These are phyloP conservation scores for Proales similis DNA, from an alignment of 1,140 invertebrate genomes.

Conservation along the genomic window DNA sequence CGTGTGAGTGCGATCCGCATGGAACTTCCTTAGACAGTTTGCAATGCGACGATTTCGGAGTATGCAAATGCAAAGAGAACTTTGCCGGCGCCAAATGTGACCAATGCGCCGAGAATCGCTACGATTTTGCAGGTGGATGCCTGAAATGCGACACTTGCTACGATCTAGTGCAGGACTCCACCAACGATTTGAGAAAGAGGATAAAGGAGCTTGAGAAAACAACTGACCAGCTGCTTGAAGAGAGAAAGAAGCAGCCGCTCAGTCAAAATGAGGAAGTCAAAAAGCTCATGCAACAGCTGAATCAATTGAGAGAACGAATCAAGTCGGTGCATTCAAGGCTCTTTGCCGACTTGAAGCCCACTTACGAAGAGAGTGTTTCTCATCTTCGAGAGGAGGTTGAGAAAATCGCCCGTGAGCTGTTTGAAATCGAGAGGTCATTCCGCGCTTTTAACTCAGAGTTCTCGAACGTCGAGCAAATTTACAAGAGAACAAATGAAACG, in stretches of 20 bases:
- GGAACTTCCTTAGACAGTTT: constrained; percentile 69
- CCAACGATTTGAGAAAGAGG: background rate
- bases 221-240: too few species aligned
- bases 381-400: constrained; percentile 17
- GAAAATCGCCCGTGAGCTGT: background rate
- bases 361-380: constrained; percentile 5
- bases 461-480: constrained; percentile 12
- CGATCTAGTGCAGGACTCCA: constrained; percentile 22
- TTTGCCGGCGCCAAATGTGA: constrained; percentile 73
- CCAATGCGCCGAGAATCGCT: constrained; percentile 63
- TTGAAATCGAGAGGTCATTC: constrained; percentile 25
- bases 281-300: constrained; percentile 4
- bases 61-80: constrained; percentile 80
- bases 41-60: constrained; percentile 67
- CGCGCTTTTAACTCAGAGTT: constrained; percentile 12
- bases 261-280: background rate
- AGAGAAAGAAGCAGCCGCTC: too few species aligned
- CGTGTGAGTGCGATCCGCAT: constrained; percentile 74
- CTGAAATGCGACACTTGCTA: constrained; percentile 36
- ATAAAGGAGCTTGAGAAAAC: constrained; percentile 4
- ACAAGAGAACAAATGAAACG: constrained; percentile 14
- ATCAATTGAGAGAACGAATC: background rate
- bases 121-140: constrained; percentile 51
- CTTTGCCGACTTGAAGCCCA: constrained; percentile 2
- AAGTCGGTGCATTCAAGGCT: constrained; percentile 2